Evolutionary conservation across 2,113 vertebrate genomes (phyloP), one percentile per base, ranked within the genome.

Genomic region (Sterna hirundo): DNA sequence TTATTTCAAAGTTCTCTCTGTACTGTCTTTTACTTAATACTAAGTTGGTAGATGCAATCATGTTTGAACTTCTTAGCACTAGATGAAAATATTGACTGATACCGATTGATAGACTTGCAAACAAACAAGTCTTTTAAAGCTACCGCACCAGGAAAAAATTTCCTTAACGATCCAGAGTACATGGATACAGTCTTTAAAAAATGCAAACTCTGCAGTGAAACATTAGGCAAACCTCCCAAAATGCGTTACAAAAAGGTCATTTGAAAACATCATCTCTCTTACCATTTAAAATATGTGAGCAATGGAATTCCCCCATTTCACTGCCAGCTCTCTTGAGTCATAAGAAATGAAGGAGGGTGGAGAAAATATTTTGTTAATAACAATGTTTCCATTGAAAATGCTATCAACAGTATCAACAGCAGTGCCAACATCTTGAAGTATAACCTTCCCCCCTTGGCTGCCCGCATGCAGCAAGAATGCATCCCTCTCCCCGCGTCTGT

Each of bases 321-420:
- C 36, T 80, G 75, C 78, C 94, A 90, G 54, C 22, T 91, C 88
- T 79, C 27, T 75, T 21, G 7, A 85, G 42, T 34, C 58, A 10
- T 15, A 49, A 52, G 54, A 77, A 94, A 54, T 76, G 70, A 91
- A 72, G 69, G 52, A 1, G 57, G 66, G 62, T 38, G 89, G 70
- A 81, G 89, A 62, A 91, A 95, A 74, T 85, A 79, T 55, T 76
- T 92, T 76, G 32, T 55, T 91, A 84, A 84, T 92, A 65, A 76
- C 25, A 90, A 6, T 20, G 25, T 94, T 94, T 91, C n/a, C 49
- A 74, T 25, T 94, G 78, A 65, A 91, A 94, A 87, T 58, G 16
- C 29, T 83, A 42, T 91, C 91, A 85, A 57, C 61, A 79, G 18
- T 13, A 64, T 61, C 47, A 64, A 77, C 0, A 52, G 1, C 36